A percentile compares a stretch with the other conserved stretches of the same genome.
These are phyloP conservation scores for Pteronotus mesoamericanus DNA, from an alignment of 2,797 vertebrate species.

Conservation along the genomic window DNA sequence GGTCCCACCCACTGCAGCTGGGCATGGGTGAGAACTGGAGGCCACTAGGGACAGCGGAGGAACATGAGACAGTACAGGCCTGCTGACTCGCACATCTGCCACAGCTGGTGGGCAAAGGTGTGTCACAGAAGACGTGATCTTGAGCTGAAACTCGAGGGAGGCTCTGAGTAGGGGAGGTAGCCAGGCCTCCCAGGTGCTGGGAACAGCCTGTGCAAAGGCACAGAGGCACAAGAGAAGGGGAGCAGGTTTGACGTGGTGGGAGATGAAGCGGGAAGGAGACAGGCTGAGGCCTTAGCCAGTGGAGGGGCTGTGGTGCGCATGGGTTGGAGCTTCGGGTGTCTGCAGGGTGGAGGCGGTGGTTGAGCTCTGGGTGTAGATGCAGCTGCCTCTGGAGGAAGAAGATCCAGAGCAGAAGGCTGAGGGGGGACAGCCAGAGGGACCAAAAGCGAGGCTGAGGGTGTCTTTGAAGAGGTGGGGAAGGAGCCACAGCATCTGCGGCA, in stretches of 20 bases:
- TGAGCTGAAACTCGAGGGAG: background rate
- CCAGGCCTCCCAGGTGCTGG: background rate
- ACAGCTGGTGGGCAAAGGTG: background rate
- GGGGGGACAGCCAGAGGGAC: background rate
- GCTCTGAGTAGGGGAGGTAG: background rate
- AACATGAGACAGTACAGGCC: background rate
- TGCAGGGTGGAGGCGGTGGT: rapidly evolving
- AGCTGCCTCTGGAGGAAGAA: background rate
- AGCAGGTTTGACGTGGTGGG: too few relatives aligned
- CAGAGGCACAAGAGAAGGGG: background rate
- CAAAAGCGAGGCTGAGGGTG: background rate
- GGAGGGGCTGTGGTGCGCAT: background rate
- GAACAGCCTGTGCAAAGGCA: background rate
- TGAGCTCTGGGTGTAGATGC: background rate
- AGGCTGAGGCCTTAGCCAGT: rapidly evolving
- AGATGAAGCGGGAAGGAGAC: too few relatives aligned
- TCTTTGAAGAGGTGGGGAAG: background rate
- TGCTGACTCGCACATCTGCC: background rate
- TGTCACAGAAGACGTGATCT: background rate
- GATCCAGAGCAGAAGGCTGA: background rate
- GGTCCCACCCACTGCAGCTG: background rate
- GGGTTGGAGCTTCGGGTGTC: background rate
- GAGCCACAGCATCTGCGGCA: too few relatives aligned
- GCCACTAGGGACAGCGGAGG: background rate
- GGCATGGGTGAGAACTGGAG: background rate